Evolutionary conservation across 2,113 vertebrate species (phyloP).

Genomic region (Chloebia gouldiae): DNA sequence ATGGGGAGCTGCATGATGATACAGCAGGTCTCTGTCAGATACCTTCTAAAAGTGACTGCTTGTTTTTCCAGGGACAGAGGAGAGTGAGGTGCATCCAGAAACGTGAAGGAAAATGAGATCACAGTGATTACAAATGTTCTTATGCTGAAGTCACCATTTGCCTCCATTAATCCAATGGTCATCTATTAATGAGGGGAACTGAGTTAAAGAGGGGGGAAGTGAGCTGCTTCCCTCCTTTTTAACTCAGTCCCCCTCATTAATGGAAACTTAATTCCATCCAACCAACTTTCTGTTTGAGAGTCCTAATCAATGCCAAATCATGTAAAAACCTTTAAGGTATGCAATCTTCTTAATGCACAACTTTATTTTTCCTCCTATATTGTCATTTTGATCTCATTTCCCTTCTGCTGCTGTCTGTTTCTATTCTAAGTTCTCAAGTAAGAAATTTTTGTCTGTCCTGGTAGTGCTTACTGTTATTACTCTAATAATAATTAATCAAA

Average conservation of each 20-base stretch:
- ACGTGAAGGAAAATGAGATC: background rate
- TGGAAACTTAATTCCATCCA: background rate
- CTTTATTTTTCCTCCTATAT: background rate
- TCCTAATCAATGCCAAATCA: background rate
- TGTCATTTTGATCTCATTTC: background rate
- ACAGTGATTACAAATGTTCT: background rate
- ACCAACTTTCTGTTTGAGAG: background rate
- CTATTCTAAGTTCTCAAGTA: background rate
- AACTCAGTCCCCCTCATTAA: too few species aligned
- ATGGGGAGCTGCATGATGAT: background rate
- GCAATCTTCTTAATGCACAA: background rate
- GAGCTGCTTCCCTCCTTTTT: too few species aligned
- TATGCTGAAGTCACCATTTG: background rate
- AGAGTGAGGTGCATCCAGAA: background rate
- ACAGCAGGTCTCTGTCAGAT: background rate
- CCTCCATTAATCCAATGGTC: background rate
- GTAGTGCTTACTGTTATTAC: background rate
- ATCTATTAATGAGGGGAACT: background rate
- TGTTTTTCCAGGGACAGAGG: background rate
- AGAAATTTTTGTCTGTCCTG: background rate
- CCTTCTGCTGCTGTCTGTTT: background rate
- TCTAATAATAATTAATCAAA: background rate
- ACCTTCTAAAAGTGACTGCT: background rate
- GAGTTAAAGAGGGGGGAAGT: background rate
- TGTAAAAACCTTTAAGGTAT: background rate